A percentile compares a stretch with the other conserved stretches of the same genome.
phyloP scores from a whole-genome alignment of 2,797 vertebrate genomes.

The Gymnoscopelus braueri region DNA sequence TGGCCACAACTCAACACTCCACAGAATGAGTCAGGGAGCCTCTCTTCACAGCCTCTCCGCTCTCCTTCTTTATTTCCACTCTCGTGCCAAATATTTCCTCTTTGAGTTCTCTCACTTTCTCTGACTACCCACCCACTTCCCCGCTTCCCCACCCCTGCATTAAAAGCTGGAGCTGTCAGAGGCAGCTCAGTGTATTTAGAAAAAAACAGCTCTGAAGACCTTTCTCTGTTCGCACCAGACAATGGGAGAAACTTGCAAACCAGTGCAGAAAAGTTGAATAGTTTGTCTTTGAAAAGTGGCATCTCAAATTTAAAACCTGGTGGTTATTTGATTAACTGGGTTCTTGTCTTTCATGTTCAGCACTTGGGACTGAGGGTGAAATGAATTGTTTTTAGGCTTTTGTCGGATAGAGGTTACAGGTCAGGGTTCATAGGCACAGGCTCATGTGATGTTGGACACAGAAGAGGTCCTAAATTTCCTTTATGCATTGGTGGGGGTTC shows the following conservation, averaged over 20 bases:
- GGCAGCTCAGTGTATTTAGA: background rate
- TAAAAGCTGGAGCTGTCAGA: conserved; percentile 57
- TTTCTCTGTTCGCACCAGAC: conserved; percentile 18
- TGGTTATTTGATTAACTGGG: conserved; percentile 26
- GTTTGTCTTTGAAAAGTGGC: conserved; percentile 41
- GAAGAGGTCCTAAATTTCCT: too few species aligned
- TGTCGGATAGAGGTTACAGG: too few species aligned
- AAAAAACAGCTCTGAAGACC: background rate
- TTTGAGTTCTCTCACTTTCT: conserved; percentile 49
- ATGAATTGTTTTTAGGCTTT: too few species aligned
- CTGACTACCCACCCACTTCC: conserved; percentile 2
- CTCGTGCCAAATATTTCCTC: conserved; percentile 59
- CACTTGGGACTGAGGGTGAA: too few species aligned
- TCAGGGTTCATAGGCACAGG: too few species aligned
- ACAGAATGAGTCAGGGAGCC: conserved; percentile 55
- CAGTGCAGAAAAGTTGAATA: conserved; percentile 47
- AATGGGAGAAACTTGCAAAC: conserved; percentile 48
- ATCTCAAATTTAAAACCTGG: conserved; percentile 33
- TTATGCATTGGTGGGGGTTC: too few species aligned
- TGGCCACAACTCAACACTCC: conserved; percentile 59
- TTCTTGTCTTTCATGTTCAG: background rate
- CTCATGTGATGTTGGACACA: too few species aligned
- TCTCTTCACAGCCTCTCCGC: conserved; percentile 70
- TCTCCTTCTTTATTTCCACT: conserved; percentile 66
- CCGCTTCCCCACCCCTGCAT: conserved; percentile 28